Conservation (phyloP, 2,113 vertebrate species). For the Chaetorhynchus papuensis region DNA sequence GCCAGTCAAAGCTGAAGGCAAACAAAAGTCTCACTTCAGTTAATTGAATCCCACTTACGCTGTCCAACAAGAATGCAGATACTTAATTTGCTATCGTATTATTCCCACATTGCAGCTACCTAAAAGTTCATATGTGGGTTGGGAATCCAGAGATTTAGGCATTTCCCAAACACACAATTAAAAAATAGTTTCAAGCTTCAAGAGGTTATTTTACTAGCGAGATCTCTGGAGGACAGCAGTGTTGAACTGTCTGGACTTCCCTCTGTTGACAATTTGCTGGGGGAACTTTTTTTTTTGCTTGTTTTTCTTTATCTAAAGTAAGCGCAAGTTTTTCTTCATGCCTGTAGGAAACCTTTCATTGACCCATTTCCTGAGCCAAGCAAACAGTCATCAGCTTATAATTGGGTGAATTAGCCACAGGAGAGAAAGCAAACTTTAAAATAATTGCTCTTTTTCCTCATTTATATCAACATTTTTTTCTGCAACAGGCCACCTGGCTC, state of each 20-base stretch:
- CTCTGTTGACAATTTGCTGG: not conserved
- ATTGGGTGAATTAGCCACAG: slow-evolving; percentile 40
- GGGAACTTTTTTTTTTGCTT: not conserved
- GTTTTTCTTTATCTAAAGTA: slow-evolving; percentile 14
- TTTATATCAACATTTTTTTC: not conserved
- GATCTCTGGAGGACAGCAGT: not conserved
- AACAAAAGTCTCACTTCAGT: not conserved
- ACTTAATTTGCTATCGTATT: not conserved
- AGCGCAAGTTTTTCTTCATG: slow-evolving; percentile 8
- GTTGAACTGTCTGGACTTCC: not conserved
- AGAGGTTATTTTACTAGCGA: not conserved
- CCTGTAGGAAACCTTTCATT: slow-evolving; percentile 23
- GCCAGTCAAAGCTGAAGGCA: not conserved
- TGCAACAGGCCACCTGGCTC: not conserved
- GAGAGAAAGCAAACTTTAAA: slow-evolving; percentile 45
- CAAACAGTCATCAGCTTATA: slow-evolving; percentile 33
- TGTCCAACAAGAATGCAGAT: not conserved
- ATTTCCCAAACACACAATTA: not conserved
- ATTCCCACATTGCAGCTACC: not conserved
- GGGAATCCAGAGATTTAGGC: not conserved
- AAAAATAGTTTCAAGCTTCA: not conserved
- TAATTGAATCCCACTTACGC: not conserved
- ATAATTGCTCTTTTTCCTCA: not conserved
- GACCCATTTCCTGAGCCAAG: slow-evolving; percentile 26
- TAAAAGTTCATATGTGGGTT: not conserved